These are phyloP conservation scores for Drosophila tristis DNA, from an alignment of 1,140 invertebrate genomes.

Conservation along the genomic window DNA sequence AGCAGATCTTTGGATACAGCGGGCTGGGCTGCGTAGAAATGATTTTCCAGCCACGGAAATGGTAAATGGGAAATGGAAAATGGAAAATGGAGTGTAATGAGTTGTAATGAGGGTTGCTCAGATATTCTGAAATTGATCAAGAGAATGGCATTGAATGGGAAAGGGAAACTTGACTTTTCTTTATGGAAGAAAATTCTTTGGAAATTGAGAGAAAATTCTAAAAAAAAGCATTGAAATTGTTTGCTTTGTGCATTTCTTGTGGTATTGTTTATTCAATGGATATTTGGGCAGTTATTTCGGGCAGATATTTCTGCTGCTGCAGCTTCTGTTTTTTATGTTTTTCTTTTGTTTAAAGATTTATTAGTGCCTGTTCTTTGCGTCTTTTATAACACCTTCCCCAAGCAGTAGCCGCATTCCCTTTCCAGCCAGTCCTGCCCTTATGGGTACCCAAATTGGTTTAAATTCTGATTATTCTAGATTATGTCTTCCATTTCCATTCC, in stretches of 20 bases:
- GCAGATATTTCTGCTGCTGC: too few species aligned
- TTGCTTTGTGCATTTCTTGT: too few species aligned
- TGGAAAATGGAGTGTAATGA: slow-evolving; percentile 20
- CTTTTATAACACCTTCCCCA: too few species aligned
- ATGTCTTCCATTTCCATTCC: not conserved
- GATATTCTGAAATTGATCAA: slow-evolving; percentile 16
- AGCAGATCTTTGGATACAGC: not conserved
- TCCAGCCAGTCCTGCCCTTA: not conserved
- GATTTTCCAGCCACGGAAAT: too few species aligned
- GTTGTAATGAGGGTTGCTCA: slow-evolving; percentile 24
- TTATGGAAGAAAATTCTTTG: not conserved
- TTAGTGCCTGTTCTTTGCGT: too few species aligned
- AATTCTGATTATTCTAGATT: slow-evolving; percentile 22
- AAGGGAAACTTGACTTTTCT: not conserved
- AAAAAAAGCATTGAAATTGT: not conserved
- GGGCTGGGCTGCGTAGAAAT: not conserved
- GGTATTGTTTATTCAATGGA: too few species aligned
- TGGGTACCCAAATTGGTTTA: slow-evolving; percentile 16
- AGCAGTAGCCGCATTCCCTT: too few species aligned
- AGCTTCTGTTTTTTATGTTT: too few species aligned
- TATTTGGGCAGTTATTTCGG: too few species aligned
- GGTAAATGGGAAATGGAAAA: too few species aligned
- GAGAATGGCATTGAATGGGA: not conserved
- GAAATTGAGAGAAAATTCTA: not conserved
- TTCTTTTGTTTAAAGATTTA: too few species aligned